phyloP scores from a whole-genome alignment of 2,797 vertebrate genomes.

The Clarias platycephalus region DNA sequence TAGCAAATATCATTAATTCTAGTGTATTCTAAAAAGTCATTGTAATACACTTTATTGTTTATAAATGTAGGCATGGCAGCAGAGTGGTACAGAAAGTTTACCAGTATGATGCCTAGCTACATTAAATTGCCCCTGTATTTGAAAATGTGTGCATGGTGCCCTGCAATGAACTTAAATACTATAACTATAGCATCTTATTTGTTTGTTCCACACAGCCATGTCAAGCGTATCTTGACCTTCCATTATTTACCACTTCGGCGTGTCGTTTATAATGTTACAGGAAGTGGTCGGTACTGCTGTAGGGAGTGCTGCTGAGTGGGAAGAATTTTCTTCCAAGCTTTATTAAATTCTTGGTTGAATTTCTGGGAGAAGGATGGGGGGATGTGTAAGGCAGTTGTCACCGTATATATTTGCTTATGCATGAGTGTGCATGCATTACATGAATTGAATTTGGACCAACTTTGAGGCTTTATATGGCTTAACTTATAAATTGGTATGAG shows the following conservation, averaged over 20 bases:
- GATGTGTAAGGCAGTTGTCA: background rate
- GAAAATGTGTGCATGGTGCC: too few relatives aligned
- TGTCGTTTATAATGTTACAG: conserved; percentile 61
- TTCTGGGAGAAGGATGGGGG: background rate
- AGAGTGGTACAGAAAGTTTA: too few relatives aligned
- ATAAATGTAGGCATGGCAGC: too few relatives aligned
- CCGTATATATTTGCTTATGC: background rate
- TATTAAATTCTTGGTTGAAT: background rate
- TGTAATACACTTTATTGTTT: too few relatives aligned
- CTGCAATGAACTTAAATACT: too few relatives aligned
- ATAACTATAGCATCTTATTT: background rate
- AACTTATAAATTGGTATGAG: background rate
- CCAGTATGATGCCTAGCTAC: too few relatives aligned
- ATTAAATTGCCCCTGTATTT: too few relatives aligned
- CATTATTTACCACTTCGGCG: conserved; percentile 30
- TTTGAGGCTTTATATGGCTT: background rate
- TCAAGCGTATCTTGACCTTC: background rate
- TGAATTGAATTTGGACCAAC: background rate
- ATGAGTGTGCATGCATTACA: background rate
- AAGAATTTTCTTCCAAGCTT: background rate
- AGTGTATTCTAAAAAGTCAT: too few relatives aligned
- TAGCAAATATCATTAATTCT: too few relatives aligned
- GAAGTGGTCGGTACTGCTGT: conserved; percentile 24
- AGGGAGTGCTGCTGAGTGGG: background rate
- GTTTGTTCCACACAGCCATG: background rate